Base-by-base conservation (phyloP, 2,888 invertebrate species). In the Stenoptilia bipunctidactyla region DNA sequence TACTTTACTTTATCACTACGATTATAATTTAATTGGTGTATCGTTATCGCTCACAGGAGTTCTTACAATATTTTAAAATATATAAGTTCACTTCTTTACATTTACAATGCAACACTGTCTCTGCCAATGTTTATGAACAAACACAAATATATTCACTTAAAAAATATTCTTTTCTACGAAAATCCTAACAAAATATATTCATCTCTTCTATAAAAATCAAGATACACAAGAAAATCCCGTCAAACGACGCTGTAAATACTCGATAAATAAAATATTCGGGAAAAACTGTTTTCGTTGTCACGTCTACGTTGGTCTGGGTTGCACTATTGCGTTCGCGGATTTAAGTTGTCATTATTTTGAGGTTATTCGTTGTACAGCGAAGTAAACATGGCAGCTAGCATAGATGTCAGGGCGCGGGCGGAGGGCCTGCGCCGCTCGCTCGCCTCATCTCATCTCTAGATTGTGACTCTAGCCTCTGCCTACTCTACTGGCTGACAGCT, bases 341-440 rank as follows among this genome's bases (percentile, higher is more conserved):
- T 59, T 56, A 49, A 55, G 52, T 65, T 58, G 63, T 56, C 64
- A 44, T 60, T 58, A 63, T 63, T 30, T 68, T 68, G 69, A 79
- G 79, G 80, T 80, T 82, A 79, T 75, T 79, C 76, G 79, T 77
- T 77, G 80, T 69, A 76, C 73, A 68, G 68, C 67, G 70, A 70
- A 67, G 82, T 82, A 80, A 80, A 79, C 82, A 83, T 82, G 79
- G 79, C 80, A 77, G 76, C 68, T 66, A 71, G 76, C 77, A 82
- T 80, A 80, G 80, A 79, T 82, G 82, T 79, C n/a, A 66, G 66
- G 71, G 76, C 76, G 75, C 76, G 73, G 74, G 71, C 68, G 56
- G 61, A 73, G 70, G 52, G 67, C 73, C 76, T 80, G 79, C 79
- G 79, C 77, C 75, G 53, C 58, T 56, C 53, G 56, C 53, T 60